A percentile compares a stretch with the other conserved stretches of the same genome.
Evolutionary conservation across 1,140 invertebrate genomes (phyloP).

Genomic region (Acromyrmex echinatior): DNA sequence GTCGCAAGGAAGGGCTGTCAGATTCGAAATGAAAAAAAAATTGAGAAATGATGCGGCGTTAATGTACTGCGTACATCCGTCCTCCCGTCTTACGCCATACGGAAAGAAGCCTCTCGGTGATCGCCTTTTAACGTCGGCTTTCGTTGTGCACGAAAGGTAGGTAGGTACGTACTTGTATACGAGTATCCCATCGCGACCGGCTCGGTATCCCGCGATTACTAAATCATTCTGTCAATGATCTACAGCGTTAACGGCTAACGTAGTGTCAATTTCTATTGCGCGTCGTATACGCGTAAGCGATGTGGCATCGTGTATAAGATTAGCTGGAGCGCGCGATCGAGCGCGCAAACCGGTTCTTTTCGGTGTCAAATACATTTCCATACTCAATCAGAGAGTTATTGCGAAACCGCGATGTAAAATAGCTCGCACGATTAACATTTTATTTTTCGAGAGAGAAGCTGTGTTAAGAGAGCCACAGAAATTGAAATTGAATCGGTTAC

Average conservation of each 20-base stretch:
- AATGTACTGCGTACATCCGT: conserved; percentile 19
- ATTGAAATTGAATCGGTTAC: background rate
- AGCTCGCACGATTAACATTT: conserved; percentile 46
- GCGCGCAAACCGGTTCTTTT: conserved; percentile 49
- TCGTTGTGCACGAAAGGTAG: background rate
- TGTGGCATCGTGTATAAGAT: conserved; percentile 21
- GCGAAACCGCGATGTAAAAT: conserved; percentile 17
- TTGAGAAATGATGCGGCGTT: conserved; percentile 7
- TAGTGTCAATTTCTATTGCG: conserved; percentile 46
- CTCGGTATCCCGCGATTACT: conserved; percentile 1
- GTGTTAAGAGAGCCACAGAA: background rate
- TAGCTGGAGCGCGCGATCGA: conserved; percentile 37
- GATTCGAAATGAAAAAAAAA: conserved; percentile 35
- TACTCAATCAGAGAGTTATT: conserved; percentile 38
- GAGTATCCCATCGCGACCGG: background rate
- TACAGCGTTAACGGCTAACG: conserved; percentile 6
- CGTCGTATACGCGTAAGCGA: conserved; percentile 11
- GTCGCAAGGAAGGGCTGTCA: conserved; percentile 6
- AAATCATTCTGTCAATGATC: conserved; percentile 19
- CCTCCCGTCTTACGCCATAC: background rate
- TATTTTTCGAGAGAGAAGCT: conserved; percentile 23
- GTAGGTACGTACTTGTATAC: too few relatives aligned
- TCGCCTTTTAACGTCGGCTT: background rate
- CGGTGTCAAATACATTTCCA: conserved; percentile 59
- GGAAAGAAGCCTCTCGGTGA: background rate